Evolutionary conservation across 2,888 invertebrate genomes (phyloP), one percentile per base, ranked within the genome.

Genomic region (Dolichopus griseipennis): DNA sequence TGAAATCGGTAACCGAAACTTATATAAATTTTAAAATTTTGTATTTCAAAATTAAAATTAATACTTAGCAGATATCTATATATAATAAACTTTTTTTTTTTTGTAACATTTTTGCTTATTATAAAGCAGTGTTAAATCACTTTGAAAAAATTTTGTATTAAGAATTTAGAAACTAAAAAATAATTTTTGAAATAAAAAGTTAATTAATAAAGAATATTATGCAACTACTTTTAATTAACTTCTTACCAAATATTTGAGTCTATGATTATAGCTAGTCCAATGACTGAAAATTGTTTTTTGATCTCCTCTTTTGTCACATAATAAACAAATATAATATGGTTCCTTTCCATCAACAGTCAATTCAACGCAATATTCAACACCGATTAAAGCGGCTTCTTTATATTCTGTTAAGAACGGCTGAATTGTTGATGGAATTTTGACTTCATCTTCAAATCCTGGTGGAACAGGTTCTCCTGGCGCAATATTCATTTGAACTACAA

Each of bases 291-390:
- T 90, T 66, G 90, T 91, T 65, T 90, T 85, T 34, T 88, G 89
- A 77, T 91, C 90, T 61, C 92, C 91, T 73, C 88, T 88, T 79
- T 91, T 92, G 75, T 87, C 86, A 79, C 93, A 93, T 70, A 93
- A 83, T 73, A 90, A 85, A 81, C 93, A 93, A 66, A 88, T 83
- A 80, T 93, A 93, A 66, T 85, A 82, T 0, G 91, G 90, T 71
- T 86, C 86, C 9, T 84, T 81, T 74, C 87, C 83, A 75, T 87
- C 86, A 67, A 89, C 86, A 52, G 85, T 83, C 73, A 92, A 80
- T 79, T 93, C 93, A 64, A 93, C 78, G 65, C 92, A 82, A 80
- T 92, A 93, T 80, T 93, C 93, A 68, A 92, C 78, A n/a, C 92
- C 93, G 68, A 92, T 77, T 65, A 87, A 76, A 6, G 87, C 72